Percentiles rank a stretch among this genome's conserved stretches.
Conservation (phyloP, 2,888 invertebrate genomes). For the Hypolimnas misippus region DNA sequence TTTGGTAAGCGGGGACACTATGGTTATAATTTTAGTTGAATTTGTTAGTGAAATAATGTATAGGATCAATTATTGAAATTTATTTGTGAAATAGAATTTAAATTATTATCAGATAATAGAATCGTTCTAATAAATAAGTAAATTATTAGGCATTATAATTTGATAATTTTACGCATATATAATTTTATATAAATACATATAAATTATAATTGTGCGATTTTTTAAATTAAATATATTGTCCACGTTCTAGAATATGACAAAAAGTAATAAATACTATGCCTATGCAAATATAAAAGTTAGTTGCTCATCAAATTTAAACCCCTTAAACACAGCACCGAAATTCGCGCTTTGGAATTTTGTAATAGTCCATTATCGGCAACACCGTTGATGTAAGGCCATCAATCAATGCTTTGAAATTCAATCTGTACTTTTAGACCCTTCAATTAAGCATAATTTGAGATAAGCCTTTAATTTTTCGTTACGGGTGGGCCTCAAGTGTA, state of each 20-base stretch:
- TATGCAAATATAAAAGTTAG: too few species aligned
- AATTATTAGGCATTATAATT: too few species aligned
- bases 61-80: not conserved
- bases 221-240: too few species aligned
- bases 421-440: conserved; percentile 77
- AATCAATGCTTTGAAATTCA: conserved; percentile 79
- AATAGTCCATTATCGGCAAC: conserved; percentile 59
- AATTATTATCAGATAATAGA: too few species aligned
- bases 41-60: not conserved
- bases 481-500: conserved; percentile 80
- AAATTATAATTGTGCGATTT: too few species aligned
- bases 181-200: too few species aligned
- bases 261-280: too few species aligned
- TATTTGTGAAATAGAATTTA: not conserved
- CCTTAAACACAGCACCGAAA: conserved; percentile 44
- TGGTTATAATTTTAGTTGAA: conserved; percentile 8
- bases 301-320: not conserved
- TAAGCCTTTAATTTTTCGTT: conserved; percentile 81
- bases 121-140: too few species aligned
- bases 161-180: too few species aligned
- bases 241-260: too few species aligned
- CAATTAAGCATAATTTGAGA: conserved; percentile 82
- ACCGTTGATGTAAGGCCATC: conserved; percentile 66
- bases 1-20: conserved; percentile 40
- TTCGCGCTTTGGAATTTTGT: conserved; percentile 57